Conservation (phyloP, 1,140 invertebrate species). For the Mercenaria mercenaria region DNA sequence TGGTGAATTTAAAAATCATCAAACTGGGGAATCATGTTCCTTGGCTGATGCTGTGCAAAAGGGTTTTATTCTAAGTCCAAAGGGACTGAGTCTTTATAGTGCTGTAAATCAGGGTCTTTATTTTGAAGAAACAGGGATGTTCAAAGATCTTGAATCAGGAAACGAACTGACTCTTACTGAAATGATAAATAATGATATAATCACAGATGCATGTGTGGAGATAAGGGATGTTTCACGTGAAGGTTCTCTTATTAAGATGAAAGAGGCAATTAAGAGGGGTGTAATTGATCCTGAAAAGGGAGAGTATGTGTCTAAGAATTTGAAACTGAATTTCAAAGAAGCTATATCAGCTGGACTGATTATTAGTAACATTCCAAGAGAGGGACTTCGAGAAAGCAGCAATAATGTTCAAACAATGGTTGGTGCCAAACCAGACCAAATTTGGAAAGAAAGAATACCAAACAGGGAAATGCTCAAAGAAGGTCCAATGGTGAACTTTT, state of each 20-base stretch:
- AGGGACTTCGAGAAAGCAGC: conserved; percentile 77
- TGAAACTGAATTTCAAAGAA: conserved; percentile 89
- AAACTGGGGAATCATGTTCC: conserved; percentile 92
- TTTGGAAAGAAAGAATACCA: conserved; percentile 57
- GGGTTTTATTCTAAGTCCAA: conserved; percentile 82
- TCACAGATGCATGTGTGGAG: conserved; percentile 92
- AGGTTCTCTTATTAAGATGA: conserved; percentile 76
- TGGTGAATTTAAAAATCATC: conserved; percentile 92
- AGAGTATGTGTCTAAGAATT: conserved; percentile 86
- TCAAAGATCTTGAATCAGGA: conserved; percentile 91
- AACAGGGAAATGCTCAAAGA: conserved; percentile 51
- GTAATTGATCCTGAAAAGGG: conserved; percentile 92
- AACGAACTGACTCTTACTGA: conserved; percentile 93
- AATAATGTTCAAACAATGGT: conserved; percentile 55
- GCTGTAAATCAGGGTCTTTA: conserved; percentile 95
- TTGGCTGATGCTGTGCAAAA: conserved; percentile 92
- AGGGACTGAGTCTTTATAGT: conserved; percentile 91
- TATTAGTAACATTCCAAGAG: conserved; percentile 80
- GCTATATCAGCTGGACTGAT: conserved; percentile 92
- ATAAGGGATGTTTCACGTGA: conserved; percentile 85
- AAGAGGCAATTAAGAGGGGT: conserved; percentile 91
- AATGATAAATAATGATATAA: conserved; percentile 89
- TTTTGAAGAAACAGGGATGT: conserved; percentile 92
- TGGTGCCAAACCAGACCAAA: conserved; percentile 38
- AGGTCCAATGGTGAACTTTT: conserved; percentile 47